A percentile compares a stretch with the other conserved stretches of the same genome.
Conservation (phyloP, 2,888 invertebrate genomes). For the Drosophila phalerata region DNA sequence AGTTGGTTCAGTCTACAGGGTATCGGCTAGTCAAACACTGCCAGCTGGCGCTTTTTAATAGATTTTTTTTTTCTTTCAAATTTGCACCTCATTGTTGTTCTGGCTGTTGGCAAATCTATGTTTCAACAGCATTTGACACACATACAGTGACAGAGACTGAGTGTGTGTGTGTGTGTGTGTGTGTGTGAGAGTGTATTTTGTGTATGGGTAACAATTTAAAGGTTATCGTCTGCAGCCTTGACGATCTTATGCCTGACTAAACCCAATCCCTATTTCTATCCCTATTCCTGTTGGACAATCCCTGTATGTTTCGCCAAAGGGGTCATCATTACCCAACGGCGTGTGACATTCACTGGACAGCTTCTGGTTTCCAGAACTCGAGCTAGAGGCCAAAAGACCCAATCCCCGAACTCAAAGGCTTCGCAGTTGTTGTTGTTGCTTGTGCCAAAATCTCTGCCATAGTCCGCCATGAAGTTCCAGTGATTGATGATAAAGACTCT, state of each 20-base stretch:
- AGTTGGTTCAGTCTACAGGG: not conserved
- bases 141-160: not conserved
- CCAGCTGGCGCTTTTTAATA: not conserved
- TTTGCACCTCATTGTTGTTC: slow-evolving; percentile 34
- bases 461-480: slow-evolving; percentile 47
- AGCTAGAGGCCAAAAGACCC: slow-evolving; percentile 10
- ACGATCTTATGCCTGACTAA: slow-evolving; percentile 73
- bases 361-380: not conserved
- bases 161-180: slow-evolving; percentile 14
- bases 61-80: slow-evolving; percentile 9
- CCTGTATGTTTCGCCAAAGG: slow-evolving; percentile 10
- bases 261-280: slow-evolving; percentile 16
- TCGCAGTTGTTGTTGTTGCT: slow-evolving; percentile 1
- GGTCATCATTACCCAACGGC: slow-evolving; percentile 50
- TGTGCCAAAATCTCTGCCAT: slow-evolving; percentile 38
- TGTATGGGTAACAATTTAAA: slow-evolving; percentile 60
- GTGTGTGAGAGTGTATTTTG: not conserved
- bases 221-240: slow-evolving; percentile 73
- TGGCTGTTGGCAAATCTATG: slow-evolving; percentile 47
- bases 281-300: not conserved
- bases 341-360: slow-evolving; percentile 33
- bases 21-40: not conserved
- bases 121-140: slow-evolving; percentile 45
- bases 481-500: slow-evolving; percentile 67
- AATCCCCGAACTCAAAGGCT: slow-evolving; percentile 28